These are phyloP conservation scores for Melieria omissa DNA, from an alignment of 2,888 invertebrate species.

Conservation along the genomic window DNA sequence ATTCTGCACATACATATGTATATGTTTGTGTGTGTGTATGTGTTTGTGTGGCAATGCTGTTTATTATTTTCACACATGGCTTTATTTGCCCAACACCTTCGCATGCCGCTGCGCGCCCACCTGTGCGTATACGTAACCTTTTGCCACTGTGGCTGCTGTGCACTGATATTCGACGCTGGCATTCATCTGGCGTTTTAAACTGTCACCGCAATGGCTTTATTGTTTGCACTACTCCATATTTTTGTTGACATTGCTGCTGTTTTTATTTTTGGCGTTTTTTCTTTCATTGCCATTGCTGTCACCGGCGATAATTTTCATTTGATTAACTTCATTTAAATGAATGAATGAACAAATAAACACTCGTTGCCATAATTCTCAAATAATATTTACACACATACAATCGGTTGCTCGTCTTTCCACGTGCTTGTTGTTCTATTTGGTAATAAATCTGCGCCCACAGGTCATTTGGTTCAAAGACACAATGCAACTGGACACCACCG, in stretches of 20 bases:
- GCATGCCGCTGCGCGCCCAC: slow-evolving; percentile 1
- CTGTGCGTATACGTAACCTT: background rate
- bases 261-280: background rate
- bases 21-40: background rate
- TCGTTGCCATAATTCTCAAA: no score
- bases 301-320: no score
- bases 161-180: no score
- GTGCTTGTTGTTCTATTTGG: background rate
- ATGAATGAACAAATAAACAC: no score
- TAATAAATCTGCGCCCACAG: slow-evolving; percentile 58
- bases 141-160: background rate
- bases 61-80: slow-evolving; percentile 23
- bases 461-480: slow-evolving; percentile 77
- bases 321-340: no score
- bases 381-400: background rate
- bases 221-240: background rate
- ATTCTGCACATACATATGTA: no score
- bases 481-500: slow-evolving; percentile 76
- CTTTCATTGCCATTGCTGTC: no score
- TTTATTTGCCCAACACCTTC: slow-evolving; percentile 31
- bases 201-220: background rate
- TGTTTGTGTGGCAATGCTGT: slow-evolving; percentile 38
- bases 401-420: background rate
- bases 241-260: background rate
- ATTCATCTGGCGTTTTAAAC: background rate